These are phyloP conservation scores for Fulmarus glacialis DNA, from an alignment of 2,113 vertebrate genomes.

Conservation along the genomic window DNA sequence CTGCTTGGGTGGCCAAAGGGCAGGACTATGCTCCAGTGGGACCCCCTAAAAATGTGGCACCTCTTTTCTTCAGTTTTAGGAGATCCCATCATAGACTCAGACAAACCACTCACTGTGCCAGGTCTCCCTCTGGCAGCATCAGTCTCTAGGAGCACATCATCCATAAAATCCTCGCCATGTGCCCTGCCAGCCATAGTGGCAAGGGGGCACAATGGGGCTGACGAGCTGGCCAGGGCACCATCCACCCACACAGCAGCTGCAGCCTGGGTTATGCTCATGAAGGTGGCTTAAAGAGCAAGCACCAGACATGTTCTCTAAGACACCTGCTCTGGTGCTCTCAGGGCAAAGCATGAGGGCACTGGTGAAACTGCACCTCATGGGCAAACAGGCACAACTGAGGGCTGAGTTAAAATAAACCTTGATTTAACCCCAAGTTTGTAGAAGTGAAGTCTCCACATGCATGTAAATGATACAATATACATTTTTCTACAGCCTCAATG, in stretches of 20 bases:
- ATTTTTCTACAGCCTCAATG: not conserved
- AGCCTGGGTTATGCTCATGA: not conserved
- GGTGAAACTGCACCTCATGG: not conserved
- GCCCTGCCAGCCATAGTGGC: not conserved
- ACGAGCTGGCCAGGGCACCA: not conserved
- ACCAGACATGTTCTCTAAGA: not conserved
- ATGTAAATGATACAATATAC: not conserved
- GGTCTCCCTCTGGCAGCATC: not conserved
- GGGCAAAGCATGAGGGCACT: not conserved
- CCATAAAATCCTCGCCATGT: not conserved
- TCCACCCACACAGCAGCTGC: not conserved
- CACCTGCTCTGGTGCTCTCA: not conserved
- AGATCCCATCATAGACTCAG: not conserved
- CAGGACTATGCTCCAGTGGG: not conserved
- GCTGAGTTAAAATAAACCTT: not conserved
- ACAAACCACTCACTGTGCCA: not conserved
- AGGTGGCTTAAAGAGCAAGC: not conserved
- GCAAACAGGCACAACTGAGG: not conserved
- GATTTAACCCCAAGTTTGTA: not conserved
- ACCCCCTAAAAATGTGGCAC: not conserved
- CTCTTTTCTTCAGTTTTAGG: not conserved
- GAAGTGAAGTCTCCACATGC: not conserved
- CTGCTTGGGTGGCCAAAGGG: not conserved
- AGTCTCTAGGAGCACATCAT: not conserved
- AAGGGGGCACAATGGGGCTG: rapidly evolving